These are phyloP conservation scores for Forbesichthys papilliferus DNA, from an alignment of 2,113 vertebrate species.

Conservation along the genomic window DNA sequence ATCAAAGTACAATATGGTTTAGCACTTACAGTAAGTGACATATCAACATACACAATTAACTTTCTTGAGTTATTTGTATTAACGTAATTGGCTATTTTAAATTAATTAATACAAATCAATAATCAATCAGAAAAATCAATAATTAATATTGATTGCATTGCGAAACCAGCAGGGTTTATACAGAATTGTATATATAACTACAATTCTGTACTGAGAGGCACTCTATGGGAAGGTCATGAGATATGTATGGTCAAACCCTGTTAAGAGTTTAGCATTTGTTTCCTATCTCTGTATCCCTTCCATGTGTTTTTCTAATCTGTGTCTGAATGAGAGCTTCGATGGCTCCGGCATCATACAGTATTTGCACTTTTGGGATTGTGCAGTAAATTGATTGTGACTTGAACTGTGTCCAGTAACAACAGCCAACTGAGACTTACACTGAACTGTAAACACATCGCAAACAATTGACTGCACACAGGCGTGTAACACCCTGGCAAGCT, in stretches of 20 bases:
- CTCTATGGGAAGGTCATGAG: too few relatives aligned
- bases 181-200: too few relatives aligned
- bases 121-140: too few relatives aligned
- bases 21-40: not conserved
- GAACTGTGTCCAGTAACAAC: not conserved
- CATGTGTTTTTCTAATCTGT: not conserved
- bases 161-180: too few relatives aligned
- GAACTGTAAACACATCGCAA: not conserved
- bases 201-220: too few relatives aligned
- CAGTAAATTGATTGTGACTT: not conserved
- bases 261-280: too few relatives aligned
- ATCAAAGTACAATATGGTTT: too few relatives aligned
- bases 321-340: not conserved
- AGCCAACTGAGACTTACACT: not conserved
- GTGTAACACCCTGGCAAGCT: not conserved
- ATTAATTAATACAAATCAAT: too few relatives aligned
- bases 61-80: too few relatives aligned
- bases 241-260: too few relatives aligned
- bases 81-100: not conserved
- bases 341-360: not conserved
- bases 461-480: slow-evolving; percentile 16
- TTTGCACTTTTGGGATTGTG: not conserved
- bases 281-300: not conserved
- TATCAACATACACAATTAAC: too few relatives aligned
- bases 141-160: too few relatives aligned